These are phyloP conservation scores for Leptarthrus brevirostris DNA, from an alignment of 2,888 invertebrate species.

Conservation along the genomic window DNA sequence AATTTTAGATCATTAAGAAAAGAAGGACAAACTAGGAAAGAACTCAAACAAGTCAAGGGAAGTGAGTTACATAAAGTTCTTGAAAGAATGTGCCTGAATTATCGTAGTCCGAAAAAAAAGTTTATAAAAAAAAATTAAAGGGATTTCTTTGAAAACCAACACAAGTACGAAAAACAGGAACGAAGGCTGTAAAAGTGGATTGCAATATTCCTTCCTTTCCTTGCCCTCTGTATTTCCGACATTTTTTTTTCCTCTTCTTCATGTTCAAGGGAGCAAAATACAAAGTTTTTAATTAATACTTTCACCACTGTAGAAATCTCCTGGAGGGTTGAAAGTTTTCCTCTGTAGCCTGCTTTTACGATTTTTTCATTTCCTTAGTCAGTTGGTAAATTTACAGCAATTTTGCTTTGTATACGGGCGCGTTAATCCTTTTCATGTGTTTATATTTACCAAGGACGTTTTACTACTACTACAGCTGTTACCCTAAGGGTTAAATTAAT, in stretches of 20 bases:
- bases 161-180: neutral
- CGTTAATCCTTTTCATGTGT: constrained; percentile 31
- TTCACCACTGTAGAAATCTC: constrained; percentile 33
- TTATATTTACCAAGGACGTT: constrained; percentile 24
- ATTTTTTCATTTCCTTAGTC: constrained; percentile 37
- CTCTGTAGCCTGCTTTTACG: constrained; percentile 34
- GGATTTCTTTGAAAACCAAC: constrained; percentile 23
- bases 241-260: neutral
- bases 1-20: constrained; percentile 27
- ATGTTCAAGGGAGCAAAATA: constrained; percentile 31
- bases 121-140: neutral
- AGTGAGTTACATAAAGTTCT: constrained; percentile 1
- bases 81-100: constrained; percentile 10
- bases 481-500: constrained; percentile 19
- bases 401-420: constrained; percentile 23
- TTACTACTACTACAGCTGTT: constrained; percentile 1
- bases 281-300: constrained; percentile 39
- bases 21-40: neutral
- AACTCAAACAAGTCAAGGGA: constrained; percentile 18
- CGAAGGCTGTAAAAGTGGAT: constrained; percentile 15
- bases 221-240: neutral
- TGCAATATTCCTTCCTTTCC: constrained; percentile 23
- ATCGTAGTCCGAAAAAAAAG: neutral
- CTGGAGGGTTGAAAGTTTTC: constrained; percentile 30
- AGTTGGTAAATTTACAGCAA: constrained; percentile 37